Conservation (phyloP, 2,888 invertebrate species). For the Heteropelma amictum region DNA sequence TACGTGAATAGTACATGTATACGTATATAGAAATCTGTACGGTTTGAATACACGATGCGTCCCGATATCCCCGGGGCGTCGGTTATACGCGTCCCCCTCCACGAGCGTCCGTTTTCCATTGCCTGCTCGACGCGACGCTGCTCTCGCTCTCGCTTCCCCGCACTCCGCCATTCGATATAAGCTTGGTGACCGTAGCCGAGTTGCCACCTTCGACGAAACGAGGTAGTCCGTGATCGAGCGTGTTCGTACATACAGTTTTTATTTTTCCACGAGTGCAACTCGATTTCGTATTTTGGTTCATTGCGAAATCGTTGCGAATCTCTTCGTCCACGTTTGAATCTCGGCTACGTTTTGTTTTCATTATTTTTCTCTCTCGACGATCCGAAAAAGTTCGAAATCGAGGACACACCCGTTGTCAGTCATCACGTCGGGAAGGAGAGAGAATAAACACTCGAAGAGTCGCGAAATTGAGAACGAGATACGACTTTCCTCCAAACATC, state of each 20-base stretch:
- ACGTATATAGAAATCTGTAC: background rate
- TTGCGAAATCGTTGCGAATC: conserved; percentile 7
- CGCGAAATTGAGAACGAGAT: background rate
- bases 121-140: too few species aligned
- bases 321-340: background rate
- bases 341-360: too few species aligned
- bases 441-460: background rate
- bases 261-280: background rate
- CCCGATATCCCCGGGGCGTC: conserved; percentile 40
- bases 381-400: background rate
- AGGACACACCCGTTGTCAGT: conserved; percentile 34
- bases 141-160: background rate
- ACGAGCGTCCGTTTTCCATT: conserved; percentile 20
- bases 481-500: background rate
- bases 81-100: conserved; percentile 6
- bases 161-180: conserved; percentile 42
- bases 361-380: too few species aligned
- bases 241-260: conserved; percentile 32
- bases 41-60: conserved; percentile 19
- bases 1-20: background rate
- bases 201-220: conserved; percentile 49
- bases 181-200: conserved; percentile 35
- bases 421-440: conserved; percentile 17
- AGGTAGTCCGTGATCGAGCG: conserved; percentile 55
- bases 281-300: background rate